These are phyloP conservation scores for Hydrozoanthus gracilis DNA, from an alignment of 92 coral and sea anemone genomes.

Conservation along the genomic window DNA sequence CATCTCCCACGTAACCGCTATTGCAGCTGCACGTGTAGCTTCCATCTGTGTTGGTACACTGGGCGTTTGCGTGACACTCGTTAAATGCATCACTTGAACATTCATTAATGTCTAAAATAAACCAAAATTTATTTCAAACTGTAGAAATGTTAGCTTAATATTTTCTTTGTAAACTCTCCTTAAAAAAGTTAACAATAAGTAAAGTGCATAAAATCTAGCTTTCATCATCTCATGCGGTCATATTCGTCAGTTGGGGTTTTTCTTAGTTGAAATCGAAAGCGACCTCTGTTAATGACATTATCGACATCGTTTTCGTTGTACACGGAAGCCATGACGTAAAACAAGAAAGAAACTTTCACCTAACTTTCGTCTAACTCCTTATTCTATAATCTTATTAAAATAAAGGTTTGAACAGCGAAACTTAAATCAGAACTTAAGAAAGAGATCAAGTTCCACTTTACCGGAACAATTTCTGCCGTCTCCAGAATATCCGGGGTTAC, in stretches of 20 bases:
- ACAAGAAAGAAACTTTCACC: neutral
- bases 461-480: constrained; percentile 64
- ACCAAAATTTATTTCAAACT: too few species aligned
- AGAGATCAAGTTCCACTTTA: neutral
- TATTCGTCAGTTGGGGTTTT: too few species aligned
- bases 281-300: too few species aligned
- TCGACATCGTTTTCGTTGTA: too few species aligned
- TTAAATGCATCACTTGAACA: constrained; percentile 50
- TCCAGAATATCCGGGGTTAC: constrained; percentile 63
- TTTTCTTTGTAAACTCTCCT: too few species aligned
- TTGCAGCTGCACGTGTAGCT: constrained; percentile 56
- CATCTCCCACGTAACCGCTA: too few species aligned
- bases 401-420: neutral
- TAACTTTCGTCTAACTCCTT: too few species aligned
- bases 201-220: too few species aligned
- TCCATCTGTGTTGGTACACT: constrained; percentile 74
- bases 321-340: neutral
- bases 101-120: constrained; percentile 67
- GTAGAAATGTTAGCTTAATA: too few species aligned
- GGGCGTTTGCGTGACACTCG: constrained; percentile 71
- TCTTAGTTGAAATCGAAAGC: too few species aligned
- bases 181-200: neutral
- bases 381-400: too few species aligned
- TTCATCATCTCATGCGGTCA: too few species aligned
- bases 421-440: neutral